Percentiles rank a stretch among this genome's conserved stretches.
Conservation (phyloP, 2,888 invertebrate species). For the Incurvaria masculella region DNA sequence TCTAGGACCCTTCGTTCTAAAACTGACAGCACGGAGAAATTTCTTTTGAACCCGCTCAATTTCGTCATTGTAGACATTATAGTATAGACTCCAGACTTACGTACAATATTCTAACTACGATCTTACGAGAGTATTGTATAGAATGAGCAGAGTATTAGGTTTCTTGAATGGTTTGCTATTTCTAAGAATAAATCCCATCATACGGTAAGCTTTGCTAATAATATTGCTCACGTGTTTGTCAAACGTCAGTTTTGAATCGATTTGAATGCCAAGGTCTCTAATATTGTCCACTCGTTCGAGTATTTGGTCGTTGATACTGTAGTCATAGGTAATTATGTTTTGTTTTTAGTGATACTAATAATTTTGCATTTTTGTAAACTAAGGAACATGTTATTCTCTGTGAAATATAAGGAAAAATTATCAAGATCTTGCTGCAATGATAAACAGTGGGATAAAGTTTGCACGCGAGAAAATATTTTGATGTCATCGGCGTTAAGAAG, state of each 20-base stretch:
- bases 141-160: not conserved
- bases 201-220: not conserved
- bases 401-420: constrained; percentile 8
- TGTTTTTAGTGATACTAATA: constrained; percentile 5
- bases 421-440: constrained; percentile 9
- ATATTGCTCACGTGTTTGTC: not conserved
- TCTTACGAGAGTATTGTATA: not conserved
- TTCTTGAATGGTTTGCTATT: not conserved
- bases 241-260: not conserved
- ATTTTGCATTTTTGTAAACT: constrained; percentile 7
- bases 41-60: too few species aligned
- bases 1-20: too few species aligned
- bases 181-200: not conserved
- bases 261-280: not conserved
- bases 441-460: constrained; percentile 1
- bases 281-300: not conserved
- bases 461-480: constrained; percentile 8
- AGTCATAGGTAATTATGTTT: not conserved
- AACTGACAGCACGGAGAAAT: too few species aligned
- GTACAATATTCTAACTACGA: not conserved
- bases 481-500: constrained; percentile 14
- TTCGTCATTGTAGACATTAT: too few species aligned
- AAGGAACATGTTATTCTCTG: constrained; percentile 9
- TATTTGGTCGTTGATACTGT: not conserved
- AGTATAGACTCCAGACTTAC: too few species aligned